Conservation (phyloP, 1,140 invertebrate genomes). For the Drosophila kohkoa region DNA sequence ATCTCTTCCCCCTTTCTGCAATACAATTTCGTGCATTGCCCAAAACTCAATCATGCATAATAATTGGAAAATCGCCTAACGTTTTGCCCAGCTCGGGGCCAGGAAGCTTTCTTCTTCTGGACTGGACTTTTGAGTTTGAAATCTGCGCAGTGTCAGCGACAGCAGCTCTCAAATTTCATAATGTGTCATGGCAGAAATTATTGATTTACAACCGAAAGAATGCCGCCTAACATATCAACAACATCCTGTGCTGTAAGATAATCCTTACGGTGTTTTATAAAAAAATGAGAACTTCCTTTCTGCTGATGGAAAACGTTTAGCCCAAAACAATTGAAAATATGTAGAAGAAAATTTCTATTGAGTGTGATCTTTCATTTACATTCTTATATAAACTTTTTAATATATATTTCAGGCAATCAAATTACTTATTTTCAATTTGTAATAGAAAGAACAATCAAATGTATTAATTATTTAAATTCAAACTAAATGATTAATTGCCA, state of each 20-base stretch:
- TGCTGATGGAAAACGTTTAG: neutral
- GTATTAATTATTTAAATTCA: too few species aligned
- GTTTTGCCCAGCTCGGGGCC: slow-evolving; percentile 16
- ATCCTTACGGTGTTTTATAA: slow-evolving; percentile 4
- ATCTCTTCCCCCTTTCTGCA: neutral
- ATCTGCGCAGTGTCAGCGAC: slow-evolving; percentile 47
- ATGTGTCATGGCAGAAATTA: slow-evolving; percentile 58
- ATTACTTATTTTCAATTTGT: too few species aligned
- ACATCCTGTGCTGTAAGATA: slow-evolving; percentile 46
- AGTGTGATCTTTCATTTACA: neutral
- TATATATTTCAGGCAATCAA: too few species aligned
- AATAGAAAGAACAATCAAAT: too few species aligned
- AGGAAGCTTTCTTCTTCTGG: slow-evolving; percentile 45
- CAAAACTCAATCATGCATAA: slow-evolving; percentile 81
- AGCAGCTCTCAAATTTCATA: slow-evolving; percentile 71
- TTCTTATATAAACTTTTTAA: too few species aligned
- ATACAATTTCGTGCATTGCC: slow-evolving; percentile 23
- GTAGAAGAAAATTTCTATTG: neutral
- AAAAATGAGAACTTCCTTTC: neutral
- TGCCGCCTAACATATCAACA: neutral
- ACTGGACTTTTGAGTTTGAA: slow-evolving; percentile 22
- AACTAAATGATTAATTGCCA: too few species aligned
- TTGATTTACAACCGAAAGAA: slow-evolving; percentile 47
- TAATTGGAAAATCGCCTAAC: slow-evolving; percentile 78
- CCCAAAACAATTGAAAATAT: slow-evolving; percentile 7